Evolutionary conservation across 1,140 invertebrate species (phyloP).

Genomic region (Drosophila rhopaloa): DNA sequence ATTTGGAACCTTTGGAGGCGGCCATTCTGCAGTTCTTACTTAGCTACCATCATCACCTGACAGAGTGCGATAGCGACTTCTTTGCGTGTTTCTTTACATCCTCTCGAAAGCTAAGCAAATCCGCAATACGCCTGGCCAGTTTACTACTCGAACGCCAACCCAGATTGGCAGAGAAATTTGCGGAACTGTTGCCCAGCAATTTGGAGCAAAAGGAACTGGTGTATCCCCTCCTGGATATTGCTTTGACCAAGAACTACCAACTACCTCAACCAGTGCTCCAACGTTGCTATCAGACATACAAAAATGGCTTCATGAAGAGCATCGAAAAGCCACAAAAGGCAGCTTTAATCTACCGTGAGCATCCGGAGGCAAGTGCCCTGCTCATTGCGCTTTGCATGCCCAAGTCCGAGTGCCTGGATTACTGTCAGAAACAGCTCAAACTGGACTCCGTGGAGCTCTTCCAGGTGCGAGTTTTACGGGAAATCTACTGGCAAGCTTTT

Average conservation of each 20-base stretch:
- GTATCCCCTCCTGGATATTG: conserved; percentile 86
- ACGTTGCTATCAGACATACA: conserved; percentile 86
- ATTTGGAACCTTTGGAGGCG: conserved; percentile 86
- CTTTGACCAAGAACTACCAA: conserved; percentile 83
- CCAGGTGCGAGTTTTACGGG: conserved; percentile 86
- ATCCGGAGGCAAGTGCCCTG: conserved; percentile 85
- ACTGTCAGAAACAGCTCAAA: conserved; percentile 86
- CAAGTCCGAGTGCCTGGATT: conserved; percentile 85
- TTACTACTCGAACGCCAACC: conserved; percentile 85
- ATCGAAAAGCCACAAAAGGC: conserved; percentile 88
- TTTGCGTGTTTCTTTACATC: conserved; percentile 84
- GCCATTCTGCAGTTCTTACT: conserved; percentile 86
- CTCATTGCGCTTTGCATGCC: conserved; percentile 86
- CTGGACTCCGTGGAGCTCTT: conserved; percentile 86
- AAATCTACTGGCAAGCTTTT: conserved; percentile 85
- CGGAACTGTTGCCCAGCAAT: conserved; percentile 44
- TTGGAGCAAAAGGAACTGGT: conserved; percentile 86
- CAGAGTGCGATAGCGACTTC: conserved; percentile 84
- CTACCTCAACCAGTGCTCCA: conserved; percentile 84
- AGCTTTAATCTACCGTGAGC: conserved; percentile 86
- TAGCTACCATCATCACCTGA: conserved; percentile 86
- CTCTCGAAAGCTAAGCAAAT: conserved; percentile 85
- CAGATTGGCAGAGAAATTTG: conserved; percentile 84
- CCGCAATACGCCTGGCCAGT: conserved; percentile 85
- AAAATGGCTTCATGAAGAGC: conserved; percentile 86